Evolutionary conservation across 2,797 vertebrate genomes (phyloP).

Genomic region (Notoglanidium macrostoma): DNA sequence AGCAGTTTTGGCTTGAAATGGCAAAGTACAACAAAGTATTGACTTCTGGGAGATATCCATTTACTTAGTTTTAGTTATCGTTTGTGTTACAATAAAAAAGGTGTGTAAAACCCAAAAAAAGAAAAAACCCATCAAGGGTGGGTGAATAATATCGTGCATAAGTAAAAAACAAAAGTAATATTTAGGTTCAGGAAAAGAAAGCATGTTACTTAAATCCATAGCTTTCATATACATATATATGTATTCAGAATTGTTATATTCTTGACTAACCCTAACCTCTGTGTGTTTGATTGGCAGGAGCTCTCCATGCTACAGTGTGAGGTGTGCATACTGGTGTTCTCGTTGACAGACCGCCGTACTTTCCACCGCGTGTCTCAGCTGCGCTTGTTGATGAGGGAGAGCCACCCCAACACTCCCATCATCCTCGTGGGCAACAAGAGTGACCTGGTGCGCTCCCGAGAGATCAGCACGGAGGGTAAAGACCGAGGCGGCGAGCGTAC

Average conservation of each 20-base stretch:
- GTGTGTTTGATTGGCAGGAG: constrained; percentile 71
- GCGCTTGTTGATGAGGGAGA: constrained; percentile 82
- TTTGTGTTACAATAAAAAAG: no score
- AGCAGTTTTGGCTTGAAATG: no score
- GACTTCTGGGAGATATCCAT: no score
- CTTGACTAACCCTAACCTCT: neutral
- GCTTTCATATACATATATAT: neutral
- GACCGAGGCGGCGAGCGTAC: neutral
- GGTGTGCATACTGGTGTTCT: constrained; percentile 90
- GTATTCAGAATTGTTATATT: no score
- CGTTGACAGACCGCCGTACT: constrained; percentile 87
- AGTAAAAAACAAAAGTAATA: no score
- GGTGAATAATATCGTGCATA: no score
- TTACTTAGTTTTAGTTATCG: no score
- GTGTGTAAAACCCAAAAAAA: no score
- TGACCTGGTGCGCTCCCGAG: constrained; percentile 87
- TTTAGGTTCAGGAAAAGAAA: no score
- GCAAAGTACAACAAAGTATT: no score
- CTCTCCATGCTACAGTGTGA: constrained; percentile 84
- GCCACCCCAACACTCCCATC: constrained; percentile 82
- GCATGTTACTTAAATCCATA: neutral
- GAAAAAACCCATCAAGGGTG: no score
- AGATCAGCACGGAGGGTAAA: constrained; percentile 87
- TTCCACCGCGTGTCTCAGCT: constrained; percentile 86
- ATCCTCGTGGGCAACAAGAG: constrained; percentile 94